Evolutionary conservation across 1,140 invertebrate genomes (phyloP).

Genomic region (Drosophila obscura): DNA sequence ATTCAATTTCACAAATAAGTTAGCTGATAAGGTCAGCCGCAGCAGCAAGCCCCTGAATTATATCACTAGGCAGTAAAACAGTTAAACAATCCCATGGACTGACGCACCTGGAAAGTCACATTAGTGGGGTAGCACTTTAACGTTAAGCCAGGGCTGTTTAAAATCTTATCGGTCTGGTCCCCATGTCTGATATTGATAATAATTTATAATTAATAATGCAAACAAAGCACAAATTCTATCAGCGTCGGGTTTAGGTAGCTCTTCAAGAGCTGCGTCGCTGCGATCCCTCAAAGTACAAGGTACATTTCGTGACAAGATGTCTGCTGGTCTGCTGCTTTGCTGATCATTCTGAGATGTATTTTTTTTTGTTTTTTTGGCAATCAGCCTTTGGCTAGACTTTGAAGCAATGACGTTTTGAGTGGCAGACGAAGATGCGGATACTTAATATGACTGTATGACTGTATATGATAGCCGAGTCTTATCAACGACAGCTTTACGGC

Average conservation of each 20-base stretch:
- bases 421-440: conserved; percentile 55
- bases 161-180: conserved; percentile 49
- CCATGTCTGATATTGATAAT: conserved; percentile 29
- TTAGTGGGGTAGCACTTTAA: conserved; percentile 21
- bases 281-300: conserved; percentile 15
- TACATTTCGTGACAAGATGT: conserved; percentile 12
- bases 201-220: conserved; percentile 37
- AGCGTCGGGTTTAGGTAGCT: no score
- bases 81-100: conserved; percentile 9
- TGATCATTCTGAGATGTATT: conserved; percentile 2
- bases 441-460: conserved; percentile 10
- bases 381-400: conserved; percentile 13
- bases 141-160: conserved; percentile 3
- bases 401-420: conserved; percentile 16
- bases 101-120: conserved; percentile 12
- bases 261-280: not conserved
- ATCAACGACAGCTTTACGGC: conserved; percentile 15
- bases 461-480: conserved; percentile 9
- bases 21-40: not conserved
- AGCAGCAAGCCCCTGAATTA: conserved; percentile 14
- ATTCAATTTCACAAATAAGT: conserved; percentile 17
- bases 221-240: not conserved
- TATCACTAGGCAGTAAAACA: conserved; percentile 14
- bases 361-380: not conserved
- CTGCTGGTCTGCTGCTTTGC: not conserved